phyloP scores from a whole-genome alignment of 2,797 vertebrate genomes.

The Leptatherina wallacei region DNA sequence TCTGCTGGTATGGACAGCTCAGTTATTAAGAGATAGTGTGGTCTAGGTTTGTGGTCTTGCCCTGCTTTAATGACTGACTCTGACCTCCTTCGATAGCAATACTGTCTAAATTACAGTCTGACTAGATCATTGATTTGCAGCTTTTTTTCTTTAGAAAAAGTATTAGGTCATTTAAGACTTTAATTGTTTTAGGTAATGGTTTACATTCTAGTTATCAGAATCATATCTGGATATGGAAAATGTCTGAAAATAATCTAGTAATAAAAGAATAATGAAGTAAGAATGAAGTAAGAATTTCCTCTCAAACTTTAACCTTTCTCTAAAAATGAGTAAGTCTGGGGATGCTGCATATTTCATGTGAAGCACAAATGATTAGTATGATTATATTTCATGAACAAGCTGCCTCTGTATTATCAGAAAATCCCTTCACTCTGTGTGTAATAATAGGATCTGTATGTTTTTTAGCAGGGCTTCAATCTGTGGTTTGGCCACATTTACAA shows the following conservation, averaged over 20 bases:
- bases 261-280: neutral
- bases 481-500: conserved; percentile 61
- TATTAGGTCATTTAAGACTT: neutral
- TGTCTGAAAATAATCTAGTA: neutral
- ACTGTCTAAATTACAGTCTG: neutral
- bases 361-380: conserved; percentile 20
- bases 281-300: neutral
- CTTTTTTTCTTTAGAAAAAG: neutral
- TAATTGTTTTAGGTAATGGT: too few species aligned
- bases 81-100: neutral
- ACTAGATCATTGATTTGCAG: neutral
- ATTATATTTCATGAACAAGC: conserved; percentile 37
- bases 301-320: neutral
- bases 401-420: conserved; percentile 39
- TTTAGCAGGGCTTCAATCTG: conserved; percentile 51
- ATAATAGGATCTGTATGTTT: conserved; percentile 60
- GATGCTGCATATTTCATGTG: conserved; percentile 20
- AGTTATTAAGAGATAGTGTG: neutral
- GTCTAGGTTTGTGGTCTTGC: neutral
- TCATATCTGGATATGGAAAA: too few species aligned
- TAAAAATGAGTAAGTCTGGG: neutral
- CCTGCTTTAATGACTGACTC: neutral
- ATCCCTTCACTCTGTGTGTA: conserved; percentile 19
- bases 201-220: too few species aligned
- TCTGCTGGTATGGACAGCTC: neutral